Conservation (phyloP, 2,797 vertebrate genomes). For the Ctenochaetus hawaiiensis region DNA sequence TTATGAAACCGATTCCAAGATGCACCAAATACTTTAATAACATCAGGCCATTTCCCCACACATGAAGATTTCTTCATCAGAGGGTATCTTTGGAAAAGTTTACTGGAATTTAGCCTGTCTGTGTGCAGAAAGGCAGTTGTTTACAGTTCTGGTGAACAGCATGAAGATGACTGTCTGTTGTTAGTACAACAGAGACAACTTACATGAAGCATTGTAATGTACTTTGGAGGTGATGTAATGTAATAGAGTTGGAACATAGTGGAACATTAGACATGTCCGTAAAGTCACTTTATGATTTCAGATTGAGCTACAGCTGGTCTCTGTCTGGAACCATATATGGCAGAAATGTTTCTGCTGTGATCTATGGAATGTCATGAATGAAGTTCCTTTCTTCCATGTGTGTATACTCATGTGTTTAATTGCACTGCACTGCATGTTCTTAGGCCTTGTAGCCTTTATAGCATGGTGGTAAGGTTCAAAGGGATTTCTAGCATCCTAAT, state of each 20-base stretch:
- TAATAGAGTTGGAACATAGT: neutral
- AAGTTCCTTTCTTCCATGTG: conserved; percentile 27
- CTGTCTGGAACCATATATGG: conserved; percentile 72
- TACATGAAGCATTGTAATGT: neutral
- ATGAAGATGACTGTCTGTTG: neutral
- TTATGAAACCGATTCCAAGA: conserved; percentile 45
- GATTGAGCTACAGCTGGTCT: conserved; percentile 34
- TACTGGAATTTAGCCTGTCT: conserved; percentile 14
- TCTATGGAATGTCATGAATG: conserved; percentile 75
- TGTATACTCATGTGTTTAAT: conserved; percentile 22
- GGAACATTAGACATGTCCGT: neutral
- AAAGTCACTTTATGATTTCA: conserved; percentile 20
- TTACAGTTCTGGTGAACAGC: neutral
- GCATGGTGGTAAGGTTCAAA: neutral
- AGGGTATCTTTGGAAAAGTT: conserved; percentile 21
- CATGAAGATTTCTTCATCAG: conserved; percentile 44
- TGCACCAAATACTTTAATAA: conserved; percentile 62
- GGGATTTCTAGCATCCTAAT: neutral
- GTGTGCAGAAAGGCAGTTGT: neutral
- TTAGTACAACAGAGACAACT: no score
- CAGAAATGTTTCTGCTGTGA: conserved; percentile 58
- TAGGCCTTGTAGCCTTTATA: conserved; percentile 23
- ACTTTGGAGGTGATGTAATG: neutral
- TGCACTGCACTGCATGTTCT: neutral
- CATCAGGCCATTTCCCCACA: conserved; percentile 68